Evolutionary conservation across 2,888 invertebrate species (phyloP), one percentile per base, ranked within the genome.

Genomic region (Julus scandinavius): DNA sequence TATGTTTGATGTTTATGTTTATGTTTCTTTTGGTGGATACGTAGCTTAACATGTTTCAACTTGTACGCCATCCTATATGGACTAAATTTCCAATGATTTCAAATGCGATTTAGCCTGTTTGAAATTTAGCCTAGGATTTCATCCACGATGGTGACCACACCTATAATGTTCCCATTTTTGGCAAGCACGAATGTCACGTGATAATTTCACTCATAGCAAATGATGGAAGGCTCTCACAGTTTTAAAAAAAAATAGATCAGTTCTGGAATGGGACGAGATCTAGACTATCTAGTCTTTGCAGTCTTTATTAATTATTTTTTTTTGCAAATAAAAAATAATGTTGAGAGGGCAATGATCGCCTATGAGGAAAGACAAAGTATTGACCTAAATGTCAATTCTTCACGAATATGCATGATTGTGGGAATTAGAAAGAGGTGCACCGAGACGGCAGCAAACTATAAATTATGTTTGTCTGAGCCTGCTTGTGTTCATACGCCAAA

Each of bases 341-440:
- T 29, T 29, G 72, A 72, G 72, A 72, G 72, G 72, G 72, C 72
- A 72, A 72, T 72, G 72, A 72, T 72, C 72, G 72, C 72, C 72
- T 72, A 9, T 29, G 29, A 72, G 72, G 72, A 72, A 72, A 29
- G 72, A 72, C 72, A 29, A 72, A 72, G 72, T 72, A 72, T 72
- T 72, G 72, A 72, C 72, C 72, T 72, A 72, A 72, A 72, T 72
- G 72, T 72, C 72, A 72, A 29, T 72, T 72, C 72, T 29, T 72
- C 72, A 72, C 7, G 29, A 29, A 72, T 72, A 72, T 72, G 29
- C 72, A 72, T 29, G 9, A 29, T 11, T 9, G 72, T 29, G 72
- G 72, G 72, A 11, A 29, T 72, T 63, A n/a, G 17, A 15, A 63
- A 63, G 58, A n/a, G 58, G 17, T 63, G 58, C n/a, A 63, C 29